Evolutionary conservation across 1,140 invertebrate species (phyloP), one percentile per base, ranked within the genome.

Genomic region (Eumaeus atala): DNA sequence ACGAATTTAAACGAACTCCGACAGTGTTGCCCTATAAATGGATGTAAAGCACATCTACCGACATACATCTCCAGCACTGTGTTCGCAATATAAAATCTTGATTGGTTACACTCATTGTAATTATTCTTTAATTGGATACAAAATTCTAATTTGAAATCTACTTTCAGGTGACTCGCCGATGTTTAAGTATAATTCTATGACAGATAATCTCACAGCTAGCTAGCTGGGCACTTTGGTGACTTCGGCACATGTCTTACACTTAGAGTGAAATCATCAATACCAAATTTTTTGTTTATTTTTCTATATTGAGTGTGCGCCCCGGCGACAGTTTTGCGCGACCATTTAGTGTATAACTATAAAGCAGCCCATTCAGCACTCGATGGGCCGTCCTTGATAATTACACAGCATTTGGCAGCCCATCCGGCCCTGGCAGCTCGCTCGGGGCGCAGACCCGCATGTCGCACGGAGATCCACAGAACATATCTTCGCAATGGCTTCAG

Each of bases 121-220:
- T 69, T 21, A 54, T 59, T 59, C 47, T 72, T 53, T 74, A 66
- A 86, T 84, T 86, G 81, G 81, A 78, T 70, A 70, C 83, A 76
- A 86, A 86, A 86, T 84, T 87, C 84, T 87, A 87, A 87, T 87
- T 84, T 82, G 73, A 81, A 70, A 72, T 87, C 84, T 87, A 84
- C 76, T 87, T 87, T 82, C 84, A 87, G 84, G 84, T 87, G 78
- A 78, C 69, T 83, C 83, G 81, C 70, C 83, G 83, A 75, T 82
- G 79, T 86, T 85, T 86, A 84, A 84, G 76, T 82, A 83, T 82
- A 82, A 70, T 74, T 68, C 79, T 70, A 77, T 73, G 68, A 84
- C 77, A 75, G 70, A 77, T 75, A 77, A 77, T 83, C 14, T 44
- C 76, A 86, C 74, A 74, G 81, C 83, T 83, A 76, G 53, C 65